phyloP scores from a whole-genome alignment of 2,113 vertebrate genomes.

The Balaeniceps rex region DNA sequence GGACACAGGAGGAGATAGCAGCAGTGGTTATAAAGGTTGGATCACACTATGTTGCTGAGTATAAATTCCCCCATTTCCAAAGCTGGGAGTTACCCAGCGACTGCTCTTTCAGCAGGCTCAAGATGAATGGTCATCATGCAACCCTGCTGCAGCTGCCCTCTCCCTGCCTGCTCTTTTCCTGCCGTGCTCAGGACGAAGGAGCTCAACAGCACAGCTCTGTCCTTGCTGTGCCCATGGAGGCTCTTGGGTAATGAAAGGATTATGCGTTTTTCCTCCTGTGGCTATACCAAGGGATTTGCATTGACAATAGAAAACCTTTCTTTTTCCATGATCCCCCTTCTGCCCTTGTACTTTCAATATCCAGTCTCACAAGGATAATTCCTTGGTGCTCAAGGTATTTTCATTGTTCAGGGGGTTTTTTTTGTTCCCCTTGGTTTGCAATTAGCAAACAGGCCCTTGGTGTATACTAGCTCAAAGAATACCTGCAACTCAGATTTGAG shows the following conservation, averaged over 20 bases:
- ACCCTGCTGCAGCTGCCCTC: neutral
- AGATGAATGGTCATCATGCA: accelerated
- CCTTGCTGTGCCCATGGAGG: neutral
- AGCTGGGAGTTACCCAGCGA: neutral
- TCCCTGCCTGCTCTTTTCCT: neutral
- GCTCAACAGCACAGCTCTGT: neutral
- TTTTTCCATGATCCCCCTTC: neutral
- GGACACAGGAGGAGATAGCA: neutral
- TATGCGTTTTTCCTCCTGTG: neutral
- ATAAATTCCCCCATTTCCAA: neutral
- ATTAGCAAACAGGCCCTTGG: neutral
- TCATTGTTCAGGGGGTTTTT: neutral
- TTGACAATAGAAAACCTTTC: neutral
- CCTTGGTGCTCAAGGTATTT: neutral
- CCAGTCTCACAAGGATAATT: neutral
- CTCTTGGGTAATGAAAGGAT: neutral
- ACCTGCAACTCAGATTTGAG: neutral
- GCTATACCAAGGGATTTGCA: neutral
- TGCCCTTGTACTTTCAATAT: neutral
- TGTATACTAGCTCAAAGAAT: neutral
- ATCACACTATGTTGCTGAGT: neutral
- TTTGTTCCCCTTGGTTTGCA: neutral
- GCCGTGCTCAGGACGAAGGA: neutral
- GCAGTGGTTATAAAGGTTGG: neutral
- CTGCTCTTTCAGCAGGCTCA: neutral